phyloP scores from a whole-genome alignment of 2,113 vertebrate genomes.

The Oriolus oriolus region DNA sequence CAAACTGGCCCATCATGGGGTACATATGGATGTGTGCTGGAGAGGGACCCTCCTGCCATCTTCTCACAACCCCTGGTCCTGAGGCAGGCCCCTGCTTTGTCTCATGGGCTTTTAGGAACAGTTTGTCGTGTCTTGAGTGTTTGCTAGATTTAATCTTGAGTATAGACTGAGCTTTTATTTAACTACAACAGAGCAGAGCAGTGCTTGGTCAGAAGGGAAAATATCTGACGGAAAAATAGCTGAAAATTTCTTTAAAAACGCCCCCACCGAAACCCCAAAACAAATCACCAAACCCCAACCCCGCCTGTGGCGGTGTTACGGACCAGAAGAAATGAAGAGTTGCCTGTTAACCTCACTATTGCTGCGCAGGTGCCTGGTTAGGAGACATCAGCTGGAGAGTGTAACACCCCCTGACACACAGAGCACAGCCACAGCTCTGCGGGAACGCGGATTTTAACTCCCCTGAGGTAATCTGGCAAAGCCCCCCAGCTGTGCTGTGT shows the following conservation, averaged over 20 bases:
- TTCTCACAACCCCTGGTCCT: fast-evolving
- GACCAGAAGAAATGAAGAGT: neutral
- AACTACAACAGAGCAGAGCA: neutral
- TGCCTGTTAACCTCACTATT: neutral
- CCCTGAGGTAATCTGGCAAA: neutral
- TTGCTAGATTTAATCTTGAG: neutral
- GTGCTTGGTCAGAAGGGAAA: neutral
- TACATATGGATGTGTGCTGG: fast-evolving
- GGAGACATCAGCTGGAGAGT: neutral
- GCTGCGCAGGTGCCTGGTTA: neutral
- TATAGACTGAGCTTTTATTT: neutral
- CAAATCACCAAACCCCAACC: neutral
- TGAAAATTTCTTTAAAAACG: fast-evolving
- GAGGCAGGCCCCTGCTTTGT: neutral
- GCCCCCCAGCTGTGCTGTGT: neutral
- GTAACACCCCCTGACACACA: neutral
- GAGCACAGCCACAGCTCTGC: neutral
- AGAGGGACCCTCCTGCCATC: neutral
- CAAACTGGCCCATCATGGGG: fast-evolving
- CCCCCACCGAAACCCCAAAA: neutral
- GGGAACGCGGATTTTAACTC: neutral
- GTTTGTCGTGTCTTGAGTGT: fast-evolving
- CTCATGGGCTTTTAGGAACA: neutral
- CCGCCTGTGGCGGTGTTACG: neutral
- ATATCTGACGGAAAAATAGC: fast-evolving